Percentiles rank a stretch among this genome's conserved stretches.
Evolutionary conservation across 1,140 invertebrate species (phyloP).

Genomic region (Drosophila truncata): DNA sequence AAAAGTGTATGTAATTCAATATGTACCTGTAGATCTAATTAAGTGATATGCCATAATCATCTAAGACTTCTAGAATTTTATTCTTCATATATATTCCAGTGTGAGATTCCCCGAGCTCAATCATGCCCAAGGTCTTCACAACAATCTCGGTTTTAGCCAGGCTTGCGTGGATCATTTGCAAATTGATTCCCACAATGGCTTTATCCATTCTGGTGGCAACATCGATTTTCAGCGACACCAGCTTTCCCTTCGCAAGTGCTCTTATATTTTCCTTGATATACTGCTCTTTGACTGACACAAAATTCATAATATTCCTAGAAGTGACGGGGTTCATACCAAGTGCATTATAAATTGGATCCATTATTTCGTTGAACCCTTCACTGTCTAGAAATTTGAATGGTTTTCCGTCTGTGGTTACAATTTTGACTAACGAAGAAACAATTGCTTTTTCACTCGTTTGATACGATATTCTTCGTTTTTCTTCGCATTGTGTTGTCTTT

Average conservation of each 20-base stretch:
- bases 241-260: constrained; percentile 31
- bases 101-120: too few species aligned
- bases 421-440: constrained; percentile 31
- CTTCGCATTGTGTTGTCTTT: too few species aligned
- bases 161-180: constrained; percentile 10
- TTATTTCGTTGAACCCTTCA: constrained; percentile 30
- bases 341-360: constrained; percentile 33
- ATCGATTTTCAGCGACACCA: constrained; percentile 28
- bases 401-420: constrained; percentile 30
- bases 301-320: constrained; percentile 36
- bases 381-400: constrained; percentile 40
- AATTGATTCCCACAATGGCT: constrained; percentile 31
- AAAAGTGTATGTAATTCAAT: constrained; percentile 12
- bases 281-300: constrained; percentile 25
- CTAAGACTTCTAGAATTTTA: constrained; percentile 20
- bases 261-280: constrained; percentile 16
- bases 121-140: constrained; percentile 27
- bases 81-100: constrained; percentile 28
- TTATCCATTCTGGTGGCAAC: constrained; percentile 19
- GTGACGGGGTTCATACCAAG: constrained; percentile 26
- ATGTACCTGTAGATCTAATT: constrained; percentile 32
- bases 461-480: constrained; percentile 17
- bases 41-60: constrained; percentile 28
- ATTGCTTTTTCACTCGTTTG: constrained; percentile 33
- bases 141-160: constrained; percentile 31